Evolutionary conservation across 2,888 invertebrate species (phyloP), one percentile per base, ranked within the genome.

Genomic region (Clusia tigrina): DNA sequence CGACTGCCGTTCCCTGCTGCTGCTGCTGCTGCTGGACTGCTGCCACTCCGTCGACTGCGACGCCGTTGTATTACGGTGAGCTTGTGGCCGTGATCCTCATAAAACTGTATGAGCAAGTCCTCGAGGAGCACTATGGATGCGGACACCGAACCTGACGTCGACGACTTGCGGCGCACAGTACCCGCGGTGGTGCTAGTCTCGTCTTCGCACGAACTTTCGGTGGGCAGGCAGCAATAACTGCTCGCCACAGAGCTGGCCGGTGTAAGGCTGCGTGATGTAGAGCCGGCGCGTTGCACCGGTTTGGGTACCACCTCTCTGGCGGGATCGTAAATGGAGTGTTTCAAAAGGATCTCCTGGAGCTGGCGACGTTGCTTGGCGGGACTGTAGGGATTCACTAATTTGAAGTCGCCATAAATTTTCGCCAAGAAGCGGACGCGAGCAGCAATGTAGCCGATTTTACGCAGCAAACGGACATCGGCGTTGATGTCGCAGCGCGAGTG

Each of bases 361-460:
- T 80, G 80, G 2, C 79, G 74, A 3, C 80, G 79, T 57, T 80
- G 81, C 42, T 81, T 78, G 25, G 77, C 74, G 6, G 76, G 79
- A 65, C 79, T 82, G 64, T 81, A 81, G 12, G 81, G 81, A 75
- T 81, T 81, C 56, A 76, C 72, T 62, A 81, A 63, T 9, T 72
- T 79, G 23, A 80, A 81, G 58, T 80, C 78, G 38, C 75, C 78
- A 75, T 80, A 82, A 48, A 77, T 70, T 63, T 80, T 78, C 60
- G 82, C 78, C 57, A 84, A 69, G 37, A 77, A 74, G 17, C 82
- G 82, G 20, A 84, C 78, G 2, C 83, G 77, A 6, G 82, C 79
- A 23, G 84, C 82, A 70, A 84, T 84, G 57, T 79, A 83, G 57
- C 83, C 83, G 65, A 84, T 81, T 60, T 82, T 79, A 25, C 81